Percentiles rank a stretch among this genome's conserved stretches.
These are phyloP conservation scores for Cercopithecus mitis DNA, from an alignment of 2,797 vertebrate species.

Conservation along the genomic window DNA sequence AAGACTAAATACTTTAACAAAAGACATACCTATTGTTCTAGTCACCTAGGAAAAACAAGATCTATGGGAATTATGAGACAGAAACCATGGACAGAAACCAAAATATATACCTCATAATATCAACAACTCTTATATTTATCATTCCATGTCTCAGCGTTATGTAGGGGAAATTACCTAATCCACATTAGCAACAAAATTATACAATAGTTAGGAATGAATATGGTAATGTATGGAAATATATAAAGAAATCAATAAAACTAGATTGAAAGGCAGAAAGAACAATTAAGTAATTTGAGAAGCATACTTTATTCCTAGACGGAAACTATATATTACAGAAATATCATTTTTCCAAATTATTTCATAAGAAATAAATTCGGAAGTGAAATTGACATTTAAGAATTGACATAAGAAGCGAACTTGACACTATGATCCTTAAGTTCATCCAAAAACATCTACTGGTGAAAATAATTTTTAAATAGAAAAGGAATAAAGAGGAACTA, in stretches of 20 bases:
- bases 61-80: background rate
- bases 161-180: background rate
- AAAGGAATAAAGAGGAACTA: background rate
- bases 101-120: background rate
- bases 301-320: background rate
- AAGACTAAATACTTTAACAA: background rate
- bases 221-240: background rate
- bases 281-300: background rate
- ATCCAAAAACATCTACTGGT: background rate
- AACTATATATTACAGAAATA: background rate
- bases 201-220: background rate
- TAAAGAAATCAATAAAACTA: background rate
- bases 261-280: background rate
- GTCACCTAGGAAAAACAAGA: background rate
- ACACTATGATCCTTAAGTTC: background rate
- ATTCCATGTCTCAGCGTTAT: background rate
- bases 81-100: background rate
- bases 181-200: background rate
- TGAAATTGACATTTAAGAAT: background rate
- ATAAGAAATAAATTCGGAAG: background rate
- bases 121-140: background rate
- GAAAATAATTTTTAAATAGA: slow-evolving; percentile 11
- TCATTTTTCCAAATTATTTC: slow-evolving; percentile 4
- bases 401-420: background rate
- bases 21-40: background rate